These are phyloP conservation scores for Trypoxylus dichotomus DNA, from an alignment of 1,140 invertebrate species.

Conservation along the genomic window DNA sequence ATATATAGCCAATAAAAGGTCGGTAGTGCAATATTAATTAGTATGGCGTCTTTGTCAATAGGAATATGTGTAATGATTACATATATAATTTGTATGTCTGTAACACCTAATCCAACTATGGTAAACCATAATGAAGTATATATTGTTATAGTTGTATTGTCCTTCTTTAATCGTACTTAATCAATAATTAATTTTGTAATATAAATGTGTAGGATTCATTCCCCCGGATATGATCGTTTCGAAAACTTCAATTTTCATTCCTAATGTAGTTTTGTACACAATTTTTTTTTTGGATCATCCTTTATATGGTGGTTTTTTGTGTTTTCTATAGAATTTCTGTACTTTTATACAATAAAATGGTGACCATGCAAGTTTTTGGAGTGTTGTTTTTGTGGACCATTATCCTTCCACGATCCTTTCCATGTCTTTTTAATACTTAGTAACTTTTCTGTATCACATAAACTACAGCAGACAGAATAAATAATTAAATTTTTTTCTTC, in stretches of 20 bases:
- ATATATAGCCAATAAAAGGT: slow-evolving; percentile 10
- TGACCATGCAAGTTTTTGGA: background rate
- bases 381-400: background rate
- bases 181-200: background rate
- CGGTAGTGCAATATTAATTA: slow-evolving; percentile 35
- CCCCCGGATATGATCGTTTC: slow-evolving; percentile 30
- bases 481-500: too few relatives aligned
- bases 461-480: too few relatives aligned
- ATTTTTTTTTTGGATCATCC: slow-evolving; percentile 19
- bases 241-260: slow-evolving; percentile 36
- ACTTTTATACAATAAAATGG: slow-evolving; percentile 42
- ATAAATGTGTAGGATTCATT: slow-evolving; percentile 33
- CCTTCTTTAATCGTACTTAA: background rate
- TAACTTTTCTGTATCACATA: too few relatives aligned
- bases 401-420: background rate
- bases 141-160: background rate
- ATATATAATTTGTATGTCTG: background rate
- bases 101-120: background rate
- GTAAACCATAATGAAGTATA: background rate
- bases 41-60: background rate
- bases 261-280: slow-evolving; percentile 30
- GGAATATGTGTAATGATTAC: background rate
- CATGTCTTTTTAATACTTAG: too few relatives aligned
- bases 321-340: slow-evolving; percentile 42
- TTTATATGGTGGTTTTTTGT: slow-evolving; percentile 28